A percentile compares a stretch with the other conserved stretches of the same genome.
These are phyloP conservation scores for Rhinogobio ventralis DNA, from an alignment of 2,797 vertebrate species.

Conservation along the genomic window DNA sequence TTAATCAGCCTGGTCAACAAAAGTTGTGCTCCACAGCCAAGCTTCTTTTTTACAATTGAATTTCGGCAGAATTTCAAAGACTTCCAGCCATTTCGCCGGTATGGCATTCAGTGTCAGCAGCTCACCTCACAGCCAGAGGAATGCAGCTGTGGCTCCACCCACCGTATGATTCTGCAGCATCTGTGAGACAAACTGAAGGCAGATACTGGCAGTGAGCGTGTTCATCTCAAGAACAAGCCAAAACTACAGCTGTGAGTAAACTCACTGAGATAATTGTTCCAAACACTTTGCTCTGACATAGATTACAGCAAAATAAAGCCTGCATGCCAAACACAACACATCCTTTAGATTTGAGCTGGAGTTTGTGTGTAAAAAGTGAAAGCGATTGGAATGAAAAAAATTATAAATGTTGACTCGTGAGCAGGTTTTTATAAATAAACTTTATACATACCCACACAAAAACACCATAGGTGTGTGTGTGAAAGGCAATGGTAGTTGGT, in stretches of 20 bases:
- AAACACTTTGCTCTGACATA: constrained; percentile 76
- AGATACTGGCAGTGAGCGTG: constrained; percentile 31
- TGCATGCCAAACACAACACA: constrained; percentile 69
- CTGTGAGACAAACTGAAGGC: constrained; percentile 57
- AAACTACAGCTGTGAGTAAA: constrained; percentile 69
- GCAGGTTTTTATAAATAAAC: constrained; percentile 49
- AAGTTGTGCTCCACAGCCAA: neutral
- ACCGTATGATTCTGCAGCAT: neutral
- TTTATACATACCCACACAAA: constrained; percentile 69
- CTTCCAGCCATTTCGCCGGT: neutral
- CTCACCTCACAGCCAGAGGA: constrained; percentile 68
- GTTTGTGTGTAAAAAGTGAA: constrained; percentile 58
- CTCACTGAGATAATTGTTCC: constrained; percentile 78
- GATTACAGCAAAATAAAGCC: constrained; percentile 79
- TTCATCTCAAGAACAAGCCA: constrained; percentile 48
- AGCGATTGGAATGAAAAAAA: constrained; percentile 65
- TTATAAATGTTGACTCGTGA: neutral
- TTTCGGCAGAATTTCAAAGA: neutral
- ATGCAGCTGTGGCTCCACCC: constrained; percentile 17
- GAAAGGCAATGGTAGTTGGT: constrained; percentile 47
- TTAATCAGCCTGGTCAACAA: neutral
- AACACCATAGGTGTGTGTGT: constrained; percentile 57
- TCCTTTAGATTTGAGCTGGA: constrained; percentile 31
- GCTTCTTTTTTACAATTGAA: neutral
- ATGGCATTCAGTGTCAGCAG: neutral